Conservation (phyloP, 2,113 vertebrate genomes). For the Tetraodon nigroviridis region DNA sequence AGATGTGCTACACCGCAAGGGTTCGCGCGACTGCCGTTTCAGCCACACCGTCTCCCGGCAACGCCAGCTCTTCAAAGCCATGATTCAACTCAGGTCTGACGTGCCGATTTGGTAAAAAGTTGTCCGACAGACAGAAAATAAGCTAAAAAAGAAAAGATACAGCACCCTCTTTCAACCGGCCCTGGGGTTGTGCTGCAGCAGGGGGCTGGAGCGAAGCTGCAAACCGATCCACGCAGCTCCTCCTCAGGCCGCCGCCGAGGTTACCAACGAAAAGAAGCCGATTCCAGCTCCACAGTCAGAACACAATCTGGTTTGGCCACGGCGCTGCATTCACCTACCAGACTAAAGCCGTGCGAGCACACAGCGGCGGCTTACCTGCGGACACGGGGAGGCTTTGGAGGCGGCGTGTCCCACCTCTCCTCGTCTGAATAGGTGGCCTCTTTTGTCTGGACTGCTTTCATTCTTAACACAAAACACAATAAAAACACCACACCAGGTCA, state of each 20-base stretch:
- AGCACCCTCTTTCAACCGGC: slow-evolving; percentile 16
- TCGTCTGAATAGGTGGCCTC: slow-evolving; percentile 74
- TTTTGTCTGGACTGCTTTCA: slow-evolving; percentile 83
- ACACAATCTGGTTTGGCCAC: too few relatives aligned
- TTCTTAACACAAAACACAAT: slow-evolving; percentile 74
- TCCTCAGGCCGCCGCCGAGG: slow-evolving; percentile 23
- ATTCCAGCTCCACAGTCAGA: too few relatives aligned
- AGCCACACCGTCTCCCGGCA: slow-evolving; percentile 29
- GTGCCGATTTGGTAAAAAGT: too few relatives aligned
- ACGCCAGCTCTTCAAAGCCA: slow-evolving; percentile 16
- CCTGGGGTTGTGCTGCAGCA: slow-evolving; percentile 14
- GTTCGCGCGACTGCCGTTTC: slow-evolving; percentile 20
- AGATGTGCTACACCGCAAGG: slow-evolving; percentile 8
- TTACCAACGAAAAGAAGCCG: neutral
- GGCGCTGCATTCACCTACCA: too few relatives aligned
- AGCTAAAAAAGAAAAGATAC: slow-evolving; percentile 26
- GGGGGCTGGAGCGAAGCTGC: slow-evolving; percentile 45
- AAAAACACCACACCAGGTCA: neutral
- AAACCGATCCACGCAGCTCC: slow-evolving; percentile 32
- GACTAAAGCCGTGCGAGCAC: too few relatives aligned
- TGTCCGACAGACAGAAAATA: slow-evolving; percentile 13
- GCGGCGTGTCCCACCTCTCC: slow-evolving; percentile 88
- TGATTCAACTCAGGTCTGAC: neutral
- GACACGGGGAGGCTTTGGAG: slow-evolving; percentile 92
- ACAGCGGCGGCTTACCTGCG: slow-evolving; percentile 77